These are phyloP conservation scores for Simalia tracyae DNA, from an alignment of 2,797 vertebrate genomes.

Conservation along the genomic window DNA sequence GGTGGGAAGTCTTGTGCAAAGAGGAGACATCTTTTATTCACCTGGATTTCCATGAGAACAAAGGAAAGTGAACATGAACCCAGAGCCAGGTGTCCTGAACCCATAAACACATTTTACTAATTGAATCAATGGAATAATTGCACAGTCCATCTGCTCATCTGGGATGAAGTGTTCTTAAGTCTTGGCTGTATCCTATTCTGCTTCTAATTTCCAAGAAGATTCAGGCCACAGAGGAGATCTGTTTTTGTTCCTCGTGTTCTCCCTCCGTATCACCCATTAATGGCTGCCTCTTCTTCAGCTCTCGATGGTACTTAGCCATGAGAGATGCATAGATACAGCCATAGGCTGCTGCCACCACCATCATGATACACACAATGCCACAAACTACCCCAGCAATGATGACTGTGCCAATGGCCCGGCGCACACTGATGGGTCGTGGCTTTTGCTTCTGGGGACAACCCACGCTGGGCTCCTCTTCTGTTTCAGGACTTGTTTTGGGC, in stretches of 20 bases:
- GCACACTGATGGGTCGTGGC: constrained; percentile 90
- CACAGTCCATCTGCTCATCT: constrained; percentile 62
- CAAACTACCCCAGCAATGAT: constrained; percentile 97
- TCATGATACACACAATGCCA: constrained; percentile 98
- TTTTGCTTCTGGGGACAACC: constrained; percentile 90
- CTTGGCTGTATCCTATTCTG: constrained; percentile 58
- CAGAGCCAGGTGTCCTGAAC: constrained; percentile 53
- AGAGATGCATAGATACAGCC: constrained; percentile 98
- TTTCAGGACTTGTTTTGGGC: constrained; percentile 82
- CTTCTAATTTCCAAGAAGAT: constrained; percentile 50
- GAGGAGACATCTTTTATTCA: constrained; percentile 69
- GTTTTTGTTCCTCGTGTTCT: constrained; percentile 90
- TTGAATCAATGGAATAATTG: constrained; percentile 60
- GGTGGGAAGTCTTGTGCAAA: constrained; percentile 56
- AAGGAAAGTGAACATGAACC: constrained; percentile 67
- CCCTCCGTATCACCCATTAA: constrained; percentile 91
- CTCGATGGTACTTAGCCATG: constrained; percentile 98
- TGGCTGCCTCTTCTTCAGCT: constrained; percentile 96
- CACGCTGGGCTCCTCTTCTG: constrained; percentile 76
- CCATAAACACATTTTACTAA: constrained; percentile 61
- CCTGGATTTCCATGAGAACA: constrained; percentile 56
- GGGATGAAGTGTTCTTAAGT: constrained; percentile 56
- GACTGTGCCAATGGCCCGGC: constrained; percentile 94
- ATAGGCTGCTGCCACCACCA: constrained; percentile 96
- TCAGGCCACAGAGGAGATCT: constrained; percentile 97